Percentiles rank a stretch among this genome's conserved stretches.
phyloP scores from a whole-genome alignment of 1,140 invertebrate species.

The Metaphire vulgaris region DNA sequence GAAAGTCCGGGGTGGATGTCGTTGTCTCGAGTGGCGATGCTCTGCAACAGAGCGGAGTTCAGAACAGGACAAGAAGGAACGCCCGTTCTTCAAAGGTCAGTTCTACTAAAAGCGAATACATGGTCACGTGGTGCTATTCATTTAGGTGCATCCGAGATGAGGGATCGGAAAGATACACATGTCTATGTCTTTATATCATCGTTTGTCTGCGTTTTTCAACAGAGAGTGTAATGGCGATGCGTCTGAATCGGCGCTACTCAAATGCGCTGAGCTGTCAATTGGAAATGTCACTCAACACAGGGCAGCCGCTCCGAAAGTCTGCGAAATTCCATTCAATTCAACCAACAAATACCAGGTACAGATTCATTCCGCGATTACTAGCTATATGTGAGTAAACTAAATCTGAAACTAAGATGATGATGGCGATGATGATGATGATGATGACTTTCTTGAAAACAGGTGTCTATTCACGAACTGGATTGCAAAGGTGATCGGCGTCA shows the following conservation, averaged over 20 bases:
- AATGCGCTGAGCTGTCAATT: constrained; percentile 90
- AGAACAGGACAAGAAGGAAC: constrained; percentile 84
- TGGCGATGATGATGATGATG: constrained; percentile 2
- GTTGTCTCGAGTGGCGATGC: constrained; percentile 79
- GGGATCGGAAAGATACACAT: too few species aligned
- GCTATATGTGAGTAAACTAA: too few species aligned
- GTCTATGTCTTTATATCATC: too few species aligned
- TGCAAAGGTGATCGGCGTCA: constrained; percentile 83
- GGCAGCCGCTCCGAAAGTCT: constrained; percentile 85
- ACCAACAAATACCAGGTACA: constrained; percentile 92
- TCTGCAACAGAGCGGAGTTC: constrained; percentile 97
- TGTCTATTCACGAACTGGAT: constrained; percentile 90
- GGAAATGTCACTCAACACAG: constrained; percentile 85
- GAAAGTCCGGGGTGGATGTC: constrained; percentile 87
- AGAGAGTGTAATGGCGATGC: constrained; percentile 73
- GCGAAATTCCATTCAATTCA: constrained; percentile 98
- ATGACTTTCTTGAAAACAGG: constrained; percentile 52
- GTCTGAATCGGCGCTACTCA: constrained; percentile 89
- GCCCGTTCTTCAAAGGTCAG: constrained; percentile 76
- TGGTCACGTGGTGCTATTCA: too few species aligned
- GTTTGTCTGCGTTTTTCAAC: too few species aligned
- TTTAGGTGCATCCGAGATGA: too few species aligned
- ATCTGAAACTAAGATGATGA: too few species aligned
- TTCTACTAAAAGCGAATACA: constrained; percentile 33
- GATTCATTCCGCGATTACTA: too few species aligned